Evolutionary conservation across 2,113 vertebrate genomes (phyloP), one percentile per base, ranked within the genome.

Genomic region (Sclerurus mexicanus): DNA sequence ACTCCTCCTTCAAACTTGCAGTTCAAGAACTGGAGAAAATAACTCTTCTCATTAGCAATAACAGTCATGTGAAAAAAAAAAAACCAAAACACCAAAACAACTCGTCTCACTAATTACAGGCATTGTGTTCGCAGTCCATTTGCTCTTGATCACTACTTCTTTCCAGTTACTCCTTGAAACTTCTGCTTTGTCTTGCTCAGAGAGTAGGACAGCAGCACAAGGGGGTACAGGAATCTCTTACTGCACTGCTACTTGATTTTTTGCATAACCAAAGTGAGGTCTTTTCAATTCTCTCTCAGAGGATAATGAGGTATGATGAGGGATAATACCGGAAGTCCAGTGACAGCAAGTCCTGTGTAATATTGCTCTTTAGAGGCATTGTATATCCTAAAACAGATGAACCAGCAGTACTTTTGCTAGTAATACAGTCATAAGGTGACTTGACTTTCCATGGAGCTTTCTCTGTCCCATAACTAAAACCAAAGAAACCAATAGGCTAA

Each of bases 71-170:
- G 56, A 81, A 79, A 87, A 96, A 79, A 87, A 96, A 88, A 89
- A 67, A 52, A 80, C 7, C 18, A 20, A 67, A 27, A 9, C n/a
- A n/a, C n/a, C n/a, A n/a, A n/a, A 9, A 14, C 18, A 37, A 63
- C 82, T 84, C 58, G 31, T 81, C 90, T 90, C 62, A 14, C 75
- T 96, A 93, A 96, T 96, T 96, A 97, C 1, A 3, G 63, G 44
- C 69, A 96, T 93, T 95, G 92, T 89, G 56, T 81, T 94, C 0
- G 0, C 76, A 84, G 83, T 40, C 85, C 79, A 75, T 88, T 94
- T 81, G 83, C 92, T 89, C 93, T 90, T 64, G 68, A 94, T 96
- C 95, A 87, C 78, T 73, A 46, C 55, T 91, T 93, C 78, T 78
- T 49, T 77, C 49, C 44, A 81, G 67, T 75, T 75, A 33, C 37